Percentiles rank a stretch among this genome's conserved stretches.
Evolutionary conservation across 2,888 invertebrate genomes (phyloP).

Genomic region (Argyra leucocephala): DNA sequence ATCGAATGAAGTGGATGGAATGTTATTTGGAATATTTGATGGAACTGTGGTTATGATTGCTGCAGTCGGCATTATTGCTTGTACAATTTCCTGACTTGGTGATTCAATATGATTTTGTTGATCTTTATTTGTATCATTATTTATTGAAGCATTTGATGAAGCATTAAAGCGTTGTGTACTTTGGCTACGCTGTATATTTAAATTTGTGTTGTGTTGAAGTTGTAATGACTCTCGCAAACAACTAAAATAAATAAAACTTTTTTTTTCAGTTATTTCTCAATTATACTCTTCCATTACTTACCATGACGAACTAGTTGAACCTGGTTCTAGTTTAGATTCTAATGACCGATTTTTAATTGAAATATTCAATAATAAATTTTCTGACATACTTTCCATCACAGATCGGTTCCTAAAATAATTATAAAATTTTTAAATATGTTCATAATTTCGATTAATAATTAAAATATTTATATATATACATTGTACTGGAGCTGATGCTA

Average conservation of each 20-base stretch:
- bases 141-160: constrained; percentile 12
- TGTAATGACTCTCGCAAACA: constrained; percentile 42
- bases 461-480: background rate
- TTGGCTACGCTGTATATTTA: constrained; percentile 44
- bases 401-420: constrained; percentile 36
- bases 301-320: constrained; percentile 36
- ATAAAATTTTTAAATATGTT: no score
- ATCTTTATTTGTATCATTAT: constrained; percentile 26
- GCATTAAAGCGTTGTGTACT: constrained; percentile 40
- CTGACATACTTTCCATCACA: constrained; percentile 44
- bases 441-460: no score
- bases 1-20: constrained; percentile 7
- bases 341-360: constrained; percentile 43
- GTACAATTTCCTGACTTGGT: constrained; percentile 24
- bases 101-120: constrained; percentile 25
- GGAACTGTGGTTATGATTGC: constrained; percentile 13
- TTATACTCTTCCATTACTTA: constrained; percentile 21
- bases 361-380: constrained; percentile 41
- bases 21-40: constrained; percentile 15
- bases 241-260: constrained; percentile 25
- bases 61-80: constrained; percentile 16
- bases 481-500: background rate
- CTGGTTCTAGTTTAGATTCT: constrained; percentile 36
- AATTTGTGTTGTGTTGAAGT: constrained; percentile 42
- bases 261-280: no score